Evolutionary conservation across 2,888 invertebrate species (phyloP).

Genomic region (Rhagonycha fulva): DNA sequence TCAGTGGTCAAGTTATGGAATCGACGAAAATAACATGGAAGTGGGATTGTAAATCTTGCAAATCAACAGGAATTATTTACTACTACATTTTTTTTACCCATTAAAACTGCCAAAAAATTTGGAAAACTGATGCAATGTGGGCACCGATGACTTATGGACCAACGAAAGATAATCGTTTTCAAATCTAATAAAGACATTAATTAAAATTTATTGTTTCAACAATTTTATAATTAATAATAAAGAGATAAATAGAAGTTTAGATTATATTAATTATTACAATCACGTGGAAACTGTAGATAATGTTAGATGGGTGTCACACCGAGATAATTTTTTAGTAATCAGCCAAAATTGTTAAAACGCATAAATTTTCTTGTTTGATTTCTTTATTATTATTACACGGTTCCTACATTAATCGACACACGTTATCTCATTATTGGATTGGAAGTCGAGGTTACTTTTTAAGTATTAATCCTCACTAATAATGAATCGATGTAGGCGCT

Average conservation of each 20-base stretch:
- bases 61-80: too few relatives aligned
- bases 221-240: background rate
- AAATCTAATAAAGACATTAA: background rate
- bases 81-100: too few relatives aligned
- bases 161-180: background rate
- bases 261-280: background rate
- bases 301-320: background rate
- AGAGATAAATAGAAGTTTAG: background rate
- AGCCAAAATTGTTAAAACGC: background rate
- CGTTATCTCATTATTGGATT: background rate
- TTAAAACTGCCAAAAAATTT: background rate
- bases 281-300: background rate
- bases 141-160: background rate
- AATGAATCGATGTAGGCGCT: constrained; percentile 12
- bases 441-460: background rate
- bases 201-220: background rate
- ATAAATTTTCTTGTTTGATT: background rate
- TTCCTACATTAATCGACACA: background rate
- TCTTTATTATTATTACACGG: background rate
- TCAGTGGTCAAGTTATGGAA: background rate
- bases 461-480: background rate
- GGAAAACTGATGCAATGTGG: background rate
- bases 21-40: background rate
- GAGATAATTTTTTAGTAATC: background rate
- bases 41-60: background rate